phyloP scores from a whole-genome alignment of 2,113 vertebrate species.

The Nettapus auritus region DNA sequence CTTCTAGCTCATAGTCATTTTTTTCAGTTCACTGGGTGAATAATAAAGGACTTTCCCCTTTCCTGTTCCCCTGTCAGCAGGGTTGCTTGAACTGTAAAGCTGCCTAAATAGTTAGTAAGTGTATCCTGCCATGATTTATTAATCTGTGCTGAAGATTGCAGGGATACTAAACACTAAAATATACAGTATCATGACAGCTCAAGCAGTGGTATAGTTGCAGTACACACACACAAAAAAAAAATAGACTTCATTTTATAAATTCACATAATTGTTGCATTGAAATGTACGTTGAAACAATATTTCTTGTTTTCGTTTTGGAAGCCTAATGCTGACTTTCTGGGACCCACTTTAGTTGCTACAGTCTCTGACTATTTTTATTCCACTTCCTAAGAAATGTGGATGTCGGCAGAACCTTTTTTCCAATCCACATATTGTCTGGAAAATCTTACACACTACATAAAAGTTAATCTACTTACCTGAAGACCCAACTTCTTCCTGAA shows the following conservation, averaged over 20 bases:
- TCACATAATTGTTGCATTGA: background rate
- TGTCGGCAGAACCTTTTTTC: constrained; percentile 1
- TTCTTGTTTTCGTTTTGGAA: constrained; percentile 17
- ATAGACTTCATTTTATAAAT: background rate
- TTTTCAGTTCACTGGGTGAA: background rate
- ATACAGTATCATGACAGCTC: background rate
- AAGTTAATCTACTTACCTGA: constrained; percentile 65
- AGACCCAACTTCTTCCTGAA: constrained; percentile 42
- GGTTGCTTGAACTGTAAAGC: background rate
- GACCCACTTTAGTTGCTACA: background rate
- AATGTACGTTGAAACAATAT: background rate
- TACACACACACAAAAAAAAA: background rate
- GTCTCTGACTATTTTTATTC: constrained; percentile 30
- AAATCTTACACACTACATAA: constrained; percentile 30
- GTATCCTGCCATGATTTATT: background rate
- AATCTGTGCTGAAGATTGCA: background rate
- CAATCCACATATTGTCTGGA: constrained; percentile 41
- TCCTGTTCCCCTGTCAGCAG: background rate
- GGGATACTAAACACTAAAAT: background rate
- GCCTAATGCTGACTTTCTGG: background rate
- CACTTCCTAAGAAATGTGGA: background rate
- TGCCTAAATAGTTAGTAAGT: background rate
- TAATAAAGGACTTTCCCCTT: background rate
- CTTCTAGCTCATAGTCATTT: background rate
- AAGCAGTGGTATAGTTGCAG: background rate